phyloP scores from a whole-genome alignment of 2,888 invertebrate species.

The Gortyna flavago region DNA sequence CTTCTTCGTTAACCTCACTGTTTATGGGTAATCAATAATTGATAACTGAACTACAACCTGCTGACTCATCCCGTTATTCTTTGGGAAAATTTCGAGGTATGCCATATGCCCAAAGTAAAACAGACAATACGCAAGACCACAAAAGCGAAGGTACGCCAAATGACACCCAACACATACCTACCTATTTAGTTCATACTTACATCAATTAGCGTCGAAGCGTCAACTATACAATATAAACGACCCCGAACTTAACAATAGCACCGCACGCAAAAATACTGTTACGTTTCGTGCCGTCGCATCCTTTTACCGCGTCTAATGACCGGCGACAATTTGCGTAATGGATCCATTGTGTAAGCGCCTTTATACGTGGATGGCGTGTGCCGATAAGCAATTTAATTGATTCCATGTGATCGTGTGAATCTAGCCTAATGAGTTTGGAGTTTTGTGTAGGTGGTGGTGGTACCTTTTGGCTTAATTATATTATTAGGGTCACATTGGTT shows the following conservation, averaged over 20 bases:
- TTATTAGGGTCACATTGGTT: background rate
- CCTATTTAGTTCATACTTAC: constrained; percentile 61
- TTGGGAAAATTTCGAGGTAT: background rate
- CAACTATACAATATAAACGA: constrained; percentile 65
- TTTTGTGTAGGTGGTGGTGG: constrained; percentile 22
- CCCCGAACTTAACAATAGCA: constrained; percentile 73
- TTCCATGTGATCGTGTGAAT: constrained; percentile 77
- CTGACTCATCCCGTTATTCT: background rate
- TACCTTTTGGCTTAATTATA: constrained; percentile 22
- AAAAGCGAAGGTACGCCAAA: constrained; percentile 5
- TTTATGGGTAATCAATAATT: background rate
- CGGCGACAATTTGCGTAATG: constrained; percentile 88
- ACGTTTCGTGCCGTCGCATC: constrained; percentile 64
- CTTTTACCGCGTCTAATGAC: constrained; percentile 76
- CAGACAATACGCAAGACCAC: constrained; percentile 10
- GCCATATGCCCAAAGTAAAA: background rate
- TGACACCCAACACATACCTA: constrained; percentile 10
- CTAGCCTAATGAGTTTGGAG: constrained; percentile 76
- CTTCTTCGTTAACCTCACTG: background rate
- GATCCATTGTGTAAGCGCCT: constrained; percentile 84
- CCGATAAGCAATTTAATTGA: constrained; percentile 79
- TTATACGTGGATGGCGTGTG: constrained; percentile 86
- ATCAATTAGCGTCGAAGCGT: constrained; percentile 63
- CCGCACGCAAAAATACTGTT: constrained; percentile 87
- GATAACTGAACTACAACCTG: background rate